Evolutionary conservation across 2,797 vertebrate genomes (phyloP), one percentile per base, ranked within the genome.

Genomic region (Gallinago stenura): DNA sequence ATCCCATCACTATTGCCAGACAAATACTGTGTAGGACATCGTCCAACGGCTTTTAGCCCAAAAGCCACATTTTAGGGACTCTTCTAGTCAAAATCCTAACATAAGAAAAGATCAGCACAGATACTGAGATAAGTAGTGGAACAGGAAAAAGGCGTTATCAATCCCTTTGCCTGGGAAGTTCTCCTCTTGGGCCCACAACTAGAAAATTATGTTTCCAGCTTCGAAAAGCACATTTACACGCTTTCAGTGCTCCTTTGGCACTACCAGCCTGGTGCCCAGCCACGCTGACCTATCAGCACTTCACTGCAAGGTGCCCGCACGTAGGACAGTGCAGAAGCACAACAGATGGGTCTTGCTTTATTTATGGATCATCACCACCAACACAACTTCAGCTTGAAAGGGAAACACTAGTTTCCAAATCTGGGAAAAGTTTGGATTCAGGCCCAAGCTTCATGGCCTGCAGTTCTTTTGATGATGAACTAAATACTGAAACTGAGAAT

Each of bases 221-320:
- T 20, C 8, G n/a, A 66, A 48, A 18, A n/a, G 28, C 30, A 58
- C 0, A 0, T 15, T 60, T 28, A 11, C 25, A 26, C 15, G 20
- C 3, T 1, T 14, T 7, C n/a, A 21, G 31, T 24, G 15, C 19
- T 20, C 33, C 33, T 76, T 66, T 48, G 28, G 24, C 4, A 2
- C 43, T 28, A 10, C 26, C 62, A 24, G 35, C 35, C 25, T 10
- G 25, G 17, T 30, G 13, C 15, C 21, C 75, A 80, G 15, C 39
- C 37, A 8, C 17, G 6, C 15, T 8, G 2, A 45, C 0, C 0
- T 4, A 35, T 4, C 48, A 39, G 21, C 22, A 15, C 4, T 7
- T 20, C 56, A 28, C 28, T 20, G 22, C 0, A 0, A 69, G 39
- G 17, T 35, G 24, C 12, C 31, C 3, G 0, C 45, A 21, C 16